These are phyloP conservation scores for Cerceris rybyensis DNA, from an alignment of 2,888 invertebrate species.

Conservation along the genomic window DNA sequence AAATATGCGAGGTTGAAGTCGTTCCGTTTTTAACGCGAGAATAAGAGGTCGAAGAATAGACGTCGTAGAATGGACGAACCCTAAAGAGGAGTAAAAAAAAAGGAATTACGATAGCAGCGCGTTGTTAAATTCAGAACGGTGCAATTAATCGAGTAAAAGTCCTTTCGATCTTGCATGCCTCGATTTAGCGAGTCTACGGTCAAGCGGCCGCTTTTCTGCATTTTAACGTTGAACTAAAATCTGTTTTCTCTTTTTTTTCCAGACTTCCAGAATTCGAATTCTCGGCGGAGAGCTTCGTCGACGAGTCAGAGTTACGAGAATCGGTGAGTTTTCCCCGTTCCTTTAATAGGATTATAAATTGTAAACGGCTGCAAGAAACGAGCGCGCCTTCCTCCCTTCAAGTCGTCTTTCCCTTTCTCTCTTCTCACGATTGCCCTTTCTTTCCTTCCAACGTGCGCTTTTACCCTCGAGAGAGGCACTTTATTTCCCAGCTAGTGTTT, in stretches of 20 bases:
- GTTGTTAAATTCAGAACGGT: neutral
- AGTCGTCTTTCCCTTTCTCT: conserved; percentile 9
- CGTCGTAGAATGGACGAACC: too few species aligned
- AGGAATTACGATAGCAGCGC: neutral
- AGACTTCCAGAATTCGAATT: conserved; percentile 52
- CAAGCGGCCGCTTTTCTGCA: conserved; percentile 18
- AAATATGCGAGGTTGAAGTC: neutral
- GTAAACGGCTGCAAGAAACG: conserved; percentile 69
- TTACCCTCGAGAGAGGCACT: conserved; percentile 32
- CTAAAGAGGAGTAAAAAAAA: too few species aligned
- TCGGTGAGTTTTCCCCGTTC: conserved; percentile 62
- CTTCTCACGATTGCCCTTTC: conserved; percentile 2
- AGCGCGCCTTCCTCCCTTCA: conserved; percentile 43
- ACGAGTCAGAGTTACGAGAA: conserved; percentile 44
- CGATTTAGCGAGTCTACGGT: conserved; percentile 21
- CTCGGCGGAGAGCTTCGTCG: conserved; percentile 42
- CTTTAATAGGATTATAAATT: conserved; percentile 71
- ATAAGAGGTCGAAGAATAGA: neutral
- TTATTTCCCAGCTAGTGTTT: conserved; percentile 55
- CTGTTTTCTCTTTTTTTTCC: conserved; percentile 31
- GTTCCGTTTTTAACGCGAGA: neutral
- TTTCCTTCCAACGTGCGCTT: conserved; percentile 11
- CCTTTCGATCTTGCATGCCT: neutral
- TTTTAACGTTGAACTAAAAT: conserved; percentile 20
- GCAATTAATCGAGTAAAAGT: neutral